Base-by-base conservation (phyloP, 2,797 vertebrate genomes). In the Steatocranus sp. region DNA sequence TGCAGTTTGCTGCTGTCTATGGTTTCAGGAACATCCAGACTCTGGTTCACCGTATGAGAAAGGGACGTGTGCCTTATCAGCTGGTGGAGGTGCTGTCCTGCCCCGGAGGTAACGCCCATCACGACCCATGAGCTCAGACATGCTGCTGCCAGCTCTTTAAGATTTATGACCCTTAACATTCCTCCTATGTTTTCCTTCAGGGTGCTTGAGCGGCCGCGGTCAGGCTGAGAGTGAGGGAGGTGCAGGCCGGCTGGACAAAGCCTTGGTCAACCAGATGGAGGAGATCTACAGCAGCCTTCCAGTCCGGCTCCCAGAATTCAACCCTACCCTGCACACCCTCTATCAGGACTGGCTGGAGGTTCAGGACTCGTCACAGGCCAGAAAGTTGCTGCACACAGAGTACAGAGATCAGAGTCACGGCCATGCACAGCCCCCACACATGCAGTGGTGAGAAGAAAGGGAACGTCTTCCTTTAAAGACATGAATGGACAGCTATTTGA, bases 21-120 rank as follows among this genome's bases (percentile, higher is more conserved):
- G 98, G 98, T 85, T 99, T 99, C 43, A 95, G 97, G 48, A 99
- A 99, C 89, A 97, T 99, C 86, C 98, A 99, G 94, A 99, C 98
- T 1, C 91, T 99, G 91, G 96, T 98, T 78, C 96, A 98, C 73
- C 98, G 98, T 46, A 93, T 99, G 95, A 98, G 97, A 81, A 98
- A 97, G 89, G 98, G 98, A 32, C 97, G 95, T 3, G 96, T 98
- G 79, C 97, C 97, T 0, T 99, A 98, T 89, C 98, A 99, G 79
- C 96, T 99, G 61, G 97, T 99, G 81, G 98, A 99, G 91, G 98
- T 99, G 76, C 96, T 99, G 36, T 98, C 98, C 79, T 99, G 98
- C 54, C 97, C 98, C 0, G 97, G 98, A 97, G 98, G 98, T 99
- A 95, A 87, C 10, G 1, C 14, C 3, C 3, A 11, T 20, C 8